Conservation (phyloP, 2,113 vertebrate genomes). For the Hyperopisus bebe region DNA sequence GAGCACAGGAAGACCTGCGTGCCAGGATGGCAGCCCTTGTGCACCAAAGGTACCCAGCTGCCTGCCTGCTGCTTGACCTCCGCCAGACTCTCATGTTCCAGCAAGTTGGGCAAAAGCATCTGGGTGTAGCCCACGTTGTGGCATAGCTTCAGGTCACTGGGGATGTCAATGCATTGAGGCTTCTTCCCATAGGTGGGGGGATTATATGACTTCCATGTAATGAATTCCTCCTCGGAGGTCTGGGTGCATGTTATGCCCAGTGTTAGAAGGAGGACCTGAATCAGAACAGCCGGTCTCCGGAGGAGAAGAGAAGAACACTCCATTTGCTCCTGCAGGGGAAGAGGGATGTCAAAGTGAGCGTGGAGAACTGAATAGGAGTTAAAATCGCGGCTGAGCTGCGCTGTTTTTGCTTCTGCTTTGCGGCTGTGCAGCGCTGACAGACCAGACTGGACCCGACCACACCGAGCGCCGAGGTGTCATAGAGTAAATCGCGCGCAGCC, state of each 20-base stretch:
- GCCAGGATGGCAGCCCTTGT: conserved; percentile 89
- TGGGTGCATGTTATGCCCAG: conserved; percentile 52
- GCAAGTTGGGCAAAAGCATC: conserved; percentile 92
- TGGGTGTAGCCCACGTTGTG: conserved; percentile 82
- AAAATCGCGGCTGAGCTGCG: background rate
- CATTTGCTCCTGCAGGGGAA: conserved; percentile 46
- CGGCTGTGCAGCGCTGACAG: conserved; percentile 29
- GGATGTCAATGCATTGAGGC: conserved; percentile 91
- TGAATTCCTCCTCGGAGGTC: conserved; percentile 81
- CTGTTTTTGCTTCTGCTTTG: background rate
- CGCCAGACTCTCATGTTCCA: conserved; percentile 93
- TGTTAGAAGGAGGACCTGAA: conserved; percentile 42
- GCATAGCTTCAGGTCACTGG: conserved; percentile 85
- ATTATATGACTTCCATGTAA: conserved; percentile 74
- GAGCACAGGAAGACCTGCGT: conserved; percentile 94
- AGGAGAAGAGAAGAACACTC: conserved; percentile 32
- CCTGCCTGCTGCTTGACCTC: conserved; percentile 96
- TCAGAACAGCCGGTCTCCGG: conserved; percentile 43
- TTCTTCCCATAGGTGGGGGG: conserved; percentile 79
- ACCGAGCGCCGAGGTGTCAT: conserved; percentile 26
- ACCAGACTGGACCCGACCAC: background rate
- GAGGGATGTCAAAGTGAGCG: background rate
- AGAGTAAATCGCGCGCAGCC: conserved; percentile 34
- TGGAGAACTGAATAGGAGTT: conserved; percentile 12
- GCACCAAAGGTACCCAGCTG: conserved; percentile 94